Evolutionary conservation across 1,140 invertebrate species (phyloP), one percentile per base, ranked within the genome.

Genomic region (Myzus persicae): DNA sequence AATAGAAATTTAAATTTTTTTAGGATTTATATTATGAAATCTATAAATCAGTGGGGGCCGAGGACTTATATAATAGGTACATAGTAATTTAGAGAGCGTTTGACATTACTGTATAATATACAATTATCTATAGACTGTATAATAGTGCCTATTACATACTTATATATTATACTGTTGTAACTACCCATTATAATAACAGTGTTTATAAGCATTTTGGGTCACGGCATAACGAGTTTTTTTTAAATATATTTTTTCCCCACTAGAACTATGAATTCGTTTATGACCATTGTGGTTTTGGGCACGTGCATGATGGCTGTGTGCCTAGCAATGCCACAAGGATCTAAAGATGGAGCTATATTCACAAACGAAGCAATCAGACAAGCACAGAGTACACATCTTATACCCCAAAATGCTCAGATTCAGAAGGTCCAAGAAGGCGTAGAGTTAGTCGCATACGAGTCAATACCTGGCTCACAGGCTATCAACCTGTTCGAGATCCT

Each of bases 351-450:
- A 0, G 96, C 97, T 42, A 96, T 96, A 91, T 98, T 97, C 95
- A 97, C 97, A 93, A 97, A 97, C 94, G 97, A 98, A 94, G 97
- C 97, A n/a, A 98, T 98, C 94, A 96, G 97, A 93, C 97, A 98
- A 95, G 97, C 97, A 0, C 97, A 98, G 95, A 97, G 97, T 95
- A 98, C 97, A 2, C 97, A 97, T 94, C 96, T 98, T 87, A 98
- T 98, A 94, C 97, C 97, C 9, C 97, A 97, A 94, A 97, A 98
- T 94, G 97, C 97, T n/a, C 96, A 97, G 94, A 98, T 98, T 93
- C 97, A 98, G 94, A 97, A 97, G 94, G 97, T 98, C 0, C 97
- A 98, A 95, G 97, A 98, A 95, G 97, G 97, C 40, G 97, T 98
- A 84, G 97, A 98, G 95, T 95, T 98, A 94, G 97, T 97, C 0